These are phyloP conservation scores for Seira musarum DNA, from an alignment of 2,888 invertebrate genomes.

Conservation along the genomic window DNA sequence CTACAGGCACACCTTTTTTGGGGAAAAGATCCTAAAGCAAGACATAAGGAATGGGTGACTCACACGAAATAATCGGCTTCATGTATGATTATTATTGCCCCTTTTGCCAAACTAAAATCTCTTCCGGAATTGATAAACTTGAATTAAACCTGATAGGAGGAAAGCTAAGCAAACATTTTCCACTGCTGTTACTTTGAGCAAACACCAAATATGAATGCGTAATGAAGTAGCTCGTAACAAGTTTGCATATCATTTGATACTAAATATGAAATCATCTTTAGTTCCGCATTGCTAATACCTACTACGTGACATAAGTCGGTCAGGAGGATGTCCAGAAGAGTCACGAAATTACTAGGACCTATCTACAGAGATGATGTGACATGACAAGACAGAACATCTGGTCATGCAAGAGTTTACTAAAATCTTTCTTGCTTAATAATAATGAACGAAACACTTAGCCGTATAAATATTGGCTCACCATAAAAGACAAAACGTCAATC, in stretches of 20 bases:
- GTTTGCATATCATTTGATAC: no score
- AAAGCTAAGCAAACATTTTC: conserved; percentile 37
- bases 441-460: conserved; percentile 27
- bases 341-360: no score
- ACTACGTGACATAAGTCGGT: conserved; percentile 31
- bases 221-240: conserved; percentile 40
- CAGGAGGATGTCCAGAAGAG: conserved; percentile 35
- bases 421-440: not conserved
- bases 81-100: not conserved
- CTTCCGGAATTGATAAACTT: conserved; percentile 52
- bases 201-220: no score
- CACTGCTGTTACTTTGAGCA: no score
- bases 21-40: not conserved
- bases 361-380: no score
- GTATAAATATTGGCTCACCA: conserved; percentile 36
- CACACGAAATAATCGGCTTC: conserved; percentile 25
- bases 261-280: conserved; percentile 16
- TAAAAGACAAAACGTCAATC: conserved; percentile 27
- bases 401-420: not conserved
- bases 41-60: conserved; percentile 16
- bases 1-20: no score
- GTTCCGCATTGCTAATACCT: conserved; percentile 42
- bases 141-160: conserved; percentile 10
- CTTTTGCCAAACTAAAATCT: conserved; percentile 40
- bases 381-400: no score